Evolutionary conservation across 2,113 vertebrate species (phyloP), one percentile per base, ranked within the genome.

Genomic region (Poeciliopsis prolifica): DNA sequence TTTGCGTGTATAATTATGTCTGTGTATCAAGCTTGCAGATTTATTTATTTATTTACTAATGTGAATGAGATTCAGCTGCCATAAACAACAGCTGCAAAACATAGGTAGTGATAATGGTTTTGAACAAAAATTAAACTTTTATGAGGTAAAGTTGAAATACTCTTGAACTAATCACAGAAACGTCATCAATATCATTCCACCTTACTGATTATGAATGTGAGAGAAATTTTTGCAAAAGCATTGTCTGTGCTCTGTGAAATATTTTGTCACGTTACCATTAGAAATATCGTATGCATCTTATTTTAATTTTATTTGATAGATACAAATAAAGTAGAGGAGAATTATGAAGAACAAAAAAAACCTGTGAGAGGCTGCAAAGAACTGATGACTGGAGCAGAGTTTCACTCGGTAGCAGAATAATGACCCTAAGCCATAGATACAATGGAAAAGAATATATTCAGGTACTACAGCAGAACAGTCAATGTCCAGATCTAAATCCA

Each of bases 121-220:
- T 19, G 17, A 48, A 19, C 44, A 19, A 17, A 48, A 48, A 48
- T 19, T 19, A 0, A 19, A 48, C 44, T 48, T 48, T 19, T n/a
- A 58, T 24, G 22, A 5, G 24, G 2, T 10, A 58, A n/a, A 58
- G 22, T 2, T 58, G 22, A 58, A 17, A n/a, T n/a, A 58, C 8
- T 24, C 44, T 19, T 37, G 42, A 44, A 44, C 3, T 44, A 9
- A 54, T 48, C 37, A 19, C 62, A 37, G 33, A 64, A 62, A 76
- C 40, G 62, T 78, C 72, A 63, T 31, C 22, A 68, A 17, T 60
- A 72, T 67, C 22, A 66, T 78, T 66, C 68, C 5, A 72, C 54
- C 14, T 64, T 17, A 30, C 67, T 35, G 66, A 31, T 76, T 33
- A 44, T 26, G 19, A 58, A 65, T 28, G 26, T 14, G 8, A 44